Evolutionary conservation across 1,140 invertebrate genomes (phyloP), one percentile per base, ranked within the genome.

Genomic region (Hyles euphorbiae): DNA sequence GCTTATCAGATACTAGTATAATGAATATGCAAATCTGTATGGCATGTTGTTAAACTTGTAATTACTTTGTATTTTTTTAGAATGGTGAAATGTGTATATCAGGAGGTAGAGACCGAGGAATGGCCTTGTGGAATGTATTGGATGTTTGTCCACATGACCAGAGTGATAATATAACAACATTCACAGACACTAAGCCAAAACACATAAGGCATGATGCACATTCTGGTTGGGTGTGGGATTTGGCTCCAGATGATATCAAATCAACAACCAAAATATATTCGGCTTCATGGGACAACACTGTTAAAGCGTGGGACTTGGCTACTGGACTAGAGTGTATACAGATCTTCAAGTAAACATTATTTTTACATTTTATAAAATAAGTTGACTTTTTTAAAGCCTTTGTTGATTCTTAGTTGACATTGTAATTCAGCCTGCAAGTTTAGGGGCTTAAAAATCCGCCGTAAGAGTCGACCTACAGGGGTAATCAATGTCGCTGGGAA

Each of bases 231-330:
- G 77, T 90, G 0, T 90, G 87, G 87, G 86, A 85, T 57, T 65
- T 90, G 9, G 78, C 89, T 0, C 71, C 85, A 6, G 77, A 84
- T 57, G 71, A 79, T 56, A 56, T 68, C 10, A 68, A 79, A 8
- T 67, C 63, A 60, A 76, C 83, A 1, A 66, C 73, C 1, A 63
- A 70, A 52, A 59, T 89, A 33, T 88, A 85, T 51, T 90, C 89
- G 9, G 87, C 86, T 3, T 90, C 89, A 12, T 90, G 89, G 89
- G 89, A 90, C 59, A 88, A 84, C 56, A 83, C 83, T 53, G 85
- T 90, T 0, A 89, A 89, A 71, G 76, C 78, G 12, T 90, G 89
- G 89, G 88, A 89, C 54, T 68, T 89, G 34, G 61, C 59, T 22
- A 69, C 72, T 52, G 76, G 72, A 45, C 75, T 89, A 56, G 70